phyloP scores from a whole-genome alignment of 2,113 vertebrate genomes.

The Mohoua ochrocephala region DNA sequence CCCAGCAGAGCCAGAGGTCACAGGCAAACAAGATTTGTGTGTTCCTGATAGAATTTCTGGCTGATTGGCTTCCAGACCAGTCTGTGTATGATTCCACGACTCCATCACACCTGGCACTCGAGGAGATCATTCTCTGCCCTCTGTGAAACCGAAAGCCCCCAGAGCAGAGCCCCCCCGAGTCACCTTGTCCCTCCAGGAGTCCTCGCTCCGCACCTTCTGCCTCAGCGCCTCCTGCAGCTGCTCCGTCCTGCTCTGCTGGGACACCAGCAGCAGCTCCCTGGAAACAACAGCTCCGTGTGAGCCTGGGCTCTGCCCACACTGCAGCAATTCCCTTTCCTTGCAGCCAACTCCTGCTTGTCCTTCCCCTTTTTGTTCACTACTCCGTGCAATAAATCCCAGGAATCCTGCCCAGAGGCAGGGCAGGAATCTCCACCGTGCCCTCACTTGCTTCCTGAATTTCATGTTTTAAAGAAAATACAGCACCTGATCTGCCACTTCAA shows the following conservation, averaged over 20 bases:
- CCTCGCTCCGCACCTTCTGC: constrained; percentile 67
- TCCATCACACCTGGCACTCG: background rate
- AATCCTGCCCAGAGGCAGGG: background rate
- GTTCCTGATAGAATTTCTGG: background rate
- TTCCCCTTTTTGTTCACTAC: background rate
- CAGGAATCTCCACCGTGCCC: background rate
- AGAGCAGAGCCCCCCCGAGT: background rate
- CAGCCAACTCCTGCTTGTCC: background rate
- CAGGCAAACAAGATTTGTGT: background rate
- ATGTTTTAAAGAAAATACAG: background rate
- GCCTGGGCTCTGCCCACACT: background rate
- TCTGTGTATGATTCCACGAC: rapidly evolving
- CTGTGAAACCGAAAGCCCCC: background rate
- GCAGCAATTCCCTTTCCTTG: background rate
- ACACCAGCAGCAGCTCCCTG: constrained; percentile 76
- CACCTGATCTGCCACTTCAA: background rate
- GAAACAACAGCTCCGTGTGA: background rate
- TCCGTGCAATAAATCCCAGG: background rate
- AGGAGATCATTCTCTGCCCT: background rate
- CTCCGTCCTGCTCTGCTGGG: constrained; percentile 74
- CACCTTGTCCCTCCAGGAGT: constrained; percentile 81
- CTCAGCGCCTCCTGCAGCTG: constrained; percentile 77
- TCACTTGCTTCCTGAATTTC: background rate
- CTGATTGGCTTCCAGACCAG: background rate
- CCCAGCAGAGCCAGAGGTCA: background rate